Evolutionary conservation across 2,797 vertebrate species (phyloP), one percentile per base, ranked within the genome.

Genomic region (Pangasius macronema): DNA sequence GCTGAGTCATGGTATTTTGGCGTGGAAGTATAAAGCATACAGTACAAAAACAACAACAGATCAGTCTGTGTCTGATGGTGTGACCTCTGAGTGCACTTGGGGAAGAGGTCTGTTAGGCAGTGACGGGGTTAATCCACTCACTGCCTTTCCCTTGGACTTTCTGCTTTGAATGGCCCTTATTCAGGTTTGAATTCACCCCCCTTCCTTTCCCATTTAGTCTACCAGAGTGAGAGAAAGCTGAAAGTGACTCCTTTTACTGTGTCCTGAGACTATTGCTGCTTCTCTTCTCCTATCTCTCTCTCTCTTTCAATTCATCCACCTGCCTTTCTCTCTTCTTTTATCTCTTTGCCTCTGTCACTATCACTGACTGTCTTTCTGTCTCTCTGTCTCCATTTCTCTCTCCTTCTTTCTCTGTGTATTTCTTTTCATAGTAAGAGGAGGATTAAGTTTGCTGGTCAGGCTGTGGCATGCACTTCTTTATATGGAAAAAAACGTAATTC

Each of bases 401-500:
- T 75, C 77, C 76, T 82, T 70, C 67, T 63, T 57, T 82, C n/a
- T 22, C 16, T 65, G 14, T 65, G 4, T 30, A 16, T 70, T 8
- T 70, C 27, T 68, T 53, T 83, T 83, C 83, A n/a, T 70, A 86
- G 83, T 77, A 18, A 33, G 61, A 75, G 81, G 36, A 70, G 84
- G 67, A 82, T 89, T 91, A 88, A 70, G 86, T 82, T 87, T 89
- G 72, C 86, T 88, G 67, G 83, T 83, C 85, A 85, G 80, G 46
- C 89, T 86, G 79, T 90, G 89, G 88, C 88, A 91, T 86, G 85
- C 84, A 89, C 88, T 89, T 89, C 92, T 93, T 93, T 92, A 93
- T 91, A 93, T 92, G 92, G 91, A 90, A 90, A 92, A 90, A 90
- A 90, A 83, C 72, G 83, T 89, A 89, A 89, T 91, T 91, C 88